These are phyloP conservation scores for Channa striata DNA, from an alignment of 2,797 vertebrate species.

Conservation along the genomic window DNA sequence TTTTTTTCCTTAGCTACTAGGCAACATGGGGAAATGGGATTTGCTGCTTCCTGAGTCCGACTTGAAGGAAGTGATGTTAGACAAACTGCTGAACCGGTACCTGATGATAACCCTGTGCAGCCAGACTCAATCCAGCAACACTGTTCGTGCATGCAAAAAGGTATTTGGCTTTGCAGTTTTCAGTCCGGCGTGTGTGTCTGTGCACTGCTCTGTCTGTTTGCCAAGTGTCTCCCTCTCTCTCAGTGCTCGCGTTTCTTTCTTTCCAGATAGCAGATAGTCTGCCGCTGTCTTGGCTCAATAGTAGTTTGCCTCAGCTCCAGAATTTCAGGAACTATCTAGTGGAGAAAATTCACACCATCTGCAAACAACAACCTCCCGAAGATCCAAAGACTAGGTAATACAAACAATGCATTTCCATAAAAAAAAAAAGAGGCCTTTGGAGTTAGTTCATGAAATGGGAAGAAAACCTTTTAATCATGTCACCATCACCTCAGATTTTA, in stretches of 20 bases:
- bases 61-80: slow-evolving; percentile 88
- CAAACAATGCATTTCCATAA: background rate
- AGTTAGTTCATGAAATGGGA: no score
- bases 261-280: slow-evolving; percentile 87
- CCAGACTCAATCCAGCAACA: slow-evolving; percentile 64
- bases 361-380: slow-evolving; percentile 72
- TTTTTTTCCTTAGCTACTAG: slow-evolving; percentile 84
- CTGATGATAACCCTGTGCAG: slow-evolving; percentile 88
- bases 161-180: slow-evolving; percentile 67
- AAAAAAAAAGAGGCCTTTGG: background rate
- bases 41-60: slow-evolving; percentile 85
- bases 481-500: no score
- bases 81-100: slow-evolving; percentile 92
- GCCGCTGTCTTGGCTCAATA: slow-evolving; percentile 89
- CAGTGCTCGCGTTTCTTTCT: background rate
- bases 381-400: slow-evolving; percentile 69
- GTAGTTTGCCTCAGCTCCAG: slow-evolving; percentile 85
- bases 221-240: background rate
- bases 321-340: slow-evolving; percentile 89
- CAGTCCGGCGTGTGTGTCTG: background rate
- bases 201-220: background rate
- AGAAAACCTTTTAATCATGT: no score
- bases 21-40: slow-evolving; percentile 90
- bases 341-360: slow-evolving; percentile 78
- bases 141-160: slow-evolving; percentile 84